These are phyloP conservation scores for Bucco capensis DNA, from an alignment of 2,113 vertebrate genomes.

Conservation along the genomic window DNA sequence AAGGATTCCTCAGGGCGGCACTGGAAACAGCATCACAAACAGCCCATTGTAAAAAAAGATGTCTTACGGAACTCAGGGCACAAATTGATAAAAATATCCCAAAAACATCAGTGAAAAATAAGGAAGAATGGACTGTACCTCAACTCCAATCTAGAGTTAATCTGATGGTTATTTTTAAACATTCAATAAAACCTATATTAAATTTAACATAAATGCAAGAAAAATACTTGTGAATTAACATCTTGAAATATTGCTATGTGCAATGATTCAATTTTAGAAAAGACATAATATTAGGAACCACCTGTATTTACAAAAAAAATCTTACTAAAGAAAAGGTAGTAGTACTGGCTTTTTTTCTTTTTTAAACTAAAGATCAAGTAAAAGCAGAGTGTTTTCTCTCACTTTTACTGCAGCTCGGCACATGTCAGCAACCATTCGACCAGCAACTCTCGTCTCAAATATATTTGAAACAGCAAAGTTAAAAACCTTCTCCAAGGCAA, in stretches of 20 bases:
- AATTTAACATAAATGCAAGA: not conserved
- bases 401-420: conserved; percentile 96
- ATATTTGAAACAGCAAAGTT: conserved; percentile 97
- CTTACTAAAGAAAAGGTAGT: not conserved
- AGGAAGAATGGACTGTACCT: not conserved
- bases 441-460: conserved; percentile 96
- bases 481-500: conserved; percentile 94
- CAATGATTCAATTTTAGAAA: not conserved
- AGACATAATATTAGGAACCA: not conserved
- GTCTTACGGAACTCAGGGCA: not conserved
- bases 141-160: not conserved
- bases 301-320: not conserved
- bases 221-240: not conserved
- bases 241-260: not conserved
- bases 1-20: conserved; percentile 92
- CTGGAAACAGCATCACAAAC: conserved; percentile 73
- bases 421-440: conserved; percentile 98
- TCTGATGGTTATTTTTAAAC: not conserved
- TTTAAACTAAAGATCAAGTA: not conserved
- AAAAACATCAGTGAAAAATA: not conserved
- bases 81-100: not conserved
- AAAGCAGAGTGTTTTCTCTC: conserved; percentile 5
- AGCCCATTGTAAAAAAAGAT: not conserved
- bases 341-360: not conserved
- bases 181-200: not conserved